Evolutionary conservation across 92 coral and sea anemone species (phyloP).

Genomic region (Umimayanthus chanpuru): DNA sequence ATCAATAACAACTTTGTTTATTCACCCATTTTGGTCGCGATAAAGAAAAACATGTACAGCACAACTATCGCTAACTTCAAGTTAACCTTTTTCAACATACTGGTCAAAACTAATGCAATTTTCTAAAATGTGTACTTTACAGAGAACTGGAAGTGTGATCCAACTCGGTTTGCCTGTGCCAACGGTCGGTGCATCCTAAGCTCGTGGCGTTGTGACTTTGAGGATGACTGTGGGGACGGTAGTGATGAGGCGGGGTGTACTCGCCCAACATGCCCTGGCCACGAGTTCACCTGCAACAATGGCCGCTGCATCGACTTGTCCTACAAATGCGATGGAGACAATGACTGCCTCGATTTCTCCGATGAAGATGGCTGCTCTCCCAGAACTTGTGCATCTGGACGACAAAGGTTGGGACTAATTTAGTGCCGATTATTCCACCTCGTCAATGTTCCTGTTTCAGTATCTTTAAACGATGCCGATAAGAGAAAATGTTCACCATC

Average conservation of each 20-base stretch:
- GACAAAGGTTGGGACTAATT: conserved; percentile 42
- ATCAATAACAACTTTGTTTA: too few species aligned
- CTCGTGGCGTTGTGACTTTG: conserved; percentile 87
- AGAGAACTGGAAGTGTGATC: conserved; percentile 51
- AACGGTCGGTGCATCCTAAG: conserved; percentile 76
- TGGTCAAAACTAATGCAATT: too few species aligned
- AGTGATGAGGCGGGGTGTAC: conserved; percentile 84
- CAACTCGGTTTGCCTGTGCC: conserved; percentile 68
- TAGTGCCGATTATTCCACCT: too few species aligned
- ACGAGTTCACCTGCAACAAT: conserved; percentile 84
- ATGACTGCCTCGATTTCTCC: conserved; percentile 91
- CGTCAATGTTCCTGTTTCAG: too few species aligned
- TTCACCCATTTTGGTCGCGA: too few species aligned
- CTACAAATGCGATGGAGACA: conserved; percentile 84
- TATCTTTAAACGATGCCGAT: too few species aligned
- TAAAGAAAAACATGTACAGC: too few species aligned
- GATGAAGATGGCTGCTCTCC: conserved; percentile 81
- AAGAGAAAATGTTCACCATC: too few species aligned
- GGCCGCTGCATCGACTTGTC: conserved; percentile 81
- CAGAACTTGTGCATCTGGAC: conserved; percentile 70
- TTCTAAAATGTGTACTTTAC: neutral
- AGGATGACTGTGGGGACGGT: conserved; percentile 85
- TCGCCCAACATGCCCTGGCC: conserved; percentile 63
- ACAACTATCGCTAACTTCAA: too few species aligned
- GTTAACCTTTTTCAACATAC: too few species aligned